Percentiles rank a stretch among this genome's conserved stretches.
Evolutionary conservation across 2,888 invertebrate genomes (phyloP).

Genomic region (Coenonympha glycerion): DNA sequence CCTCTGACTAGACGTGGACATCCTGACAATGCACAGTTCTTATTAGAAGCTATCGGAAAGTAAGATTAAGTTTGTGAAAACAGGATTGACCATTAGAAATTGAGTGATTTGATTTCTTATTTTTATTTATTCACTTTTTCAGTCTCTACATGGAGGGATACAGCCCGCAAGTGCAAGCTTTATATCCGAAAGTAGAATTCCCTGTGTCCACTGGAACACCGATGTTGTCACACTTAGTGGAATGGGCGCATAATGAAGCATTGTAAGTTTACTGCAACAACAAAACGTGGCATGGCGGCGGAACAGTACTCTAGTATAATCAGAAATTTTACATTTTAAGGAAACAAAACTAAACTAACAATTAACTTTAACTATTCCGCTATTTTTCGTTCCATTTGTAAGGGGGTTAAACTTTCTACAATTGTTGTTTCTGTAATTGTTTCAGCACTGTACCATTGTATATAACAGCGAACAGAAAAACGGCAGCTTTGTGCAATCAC

Average conservation of each 20-base stretch:
- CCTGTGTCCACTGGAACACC: constrained; percentile 91
- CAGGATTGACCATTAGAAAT: no score
- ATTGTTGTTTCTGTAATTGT: no score
- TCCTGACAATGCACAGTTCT: constrained; percentile 72
- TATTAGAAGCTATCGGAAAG: constrained; percentile 80
- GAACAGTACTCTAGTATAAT: no score
- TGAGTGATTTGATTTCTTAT: neutral
- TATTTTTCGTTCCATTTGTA: no score
- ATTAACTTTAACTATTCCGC: no score
- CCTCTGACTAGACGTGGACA: constrained; percentile 83
- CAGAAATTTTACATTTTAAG: neutral
- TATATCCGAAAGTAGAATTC: constrained; percentile 84
- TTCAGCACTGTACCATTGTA: constrained; percentile 42
- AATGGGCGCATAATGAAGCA: constrained; percentile 86
- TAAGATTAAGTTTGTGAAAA: no score
- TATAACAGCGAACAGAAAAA: constrained; percentile 33
- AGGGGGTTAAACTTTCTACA: no score
- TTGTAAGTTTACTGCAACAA: no score
- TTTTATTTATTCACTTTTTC: constrained; percentile 2
- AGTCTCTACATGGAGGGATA: constrained; percentile 86
- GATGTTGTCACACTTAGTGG: constrained; percentile 85
- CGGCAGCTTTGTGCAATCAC: constrained; percentile 37
- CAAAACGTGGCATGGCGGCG: no score
- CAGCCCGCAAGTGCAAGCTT: constrained; percentile 79
- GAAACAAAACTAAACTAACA: neutral